These are phyloP conservation scores for Pygmarrhopalites habei DNA, from an alignment of 1,140 invertebrate species.

Conservation along the genomic window DNA sequence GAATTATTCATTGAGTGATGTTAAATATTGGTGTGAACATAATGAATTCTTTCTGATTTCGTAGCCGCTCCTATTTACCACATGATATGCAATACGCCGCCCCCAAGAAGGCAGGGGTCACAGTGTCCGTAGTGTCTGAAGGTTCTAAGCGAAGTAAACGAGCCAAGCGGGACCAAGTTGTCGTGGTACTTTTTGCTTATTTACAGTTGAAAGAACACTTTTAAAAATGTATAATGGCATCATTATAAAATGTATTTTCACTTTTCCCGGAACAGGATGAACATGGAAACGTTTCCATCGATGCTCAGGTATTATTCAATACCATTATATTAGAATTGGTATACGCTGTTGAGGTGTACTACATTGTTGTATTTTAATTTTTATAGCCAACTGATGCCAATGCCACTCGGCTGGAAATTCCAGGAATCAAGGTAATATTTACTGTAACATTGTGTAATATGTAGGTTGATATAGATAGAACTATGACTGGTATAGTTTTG, in stretches of 20 bases:
- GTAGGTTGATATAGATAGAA: no score
- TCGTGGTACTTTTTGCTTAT: slow-evolving; percentile 10
- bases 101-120: slow-evolving; percentile 38
- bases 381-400: slow-evolving; percentile 33
- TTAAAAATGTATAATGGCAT: not conserved
- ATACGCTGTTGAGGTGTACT: no score
- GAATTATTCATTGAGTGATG: no score
- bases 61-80: slow-evolving; percentile 30
- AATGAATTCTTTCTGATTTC: no score
- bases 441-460: no score
- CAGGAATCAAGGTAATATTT: slow-evolving; percentile 27
- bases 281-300: slow-evolving; percentile 40
- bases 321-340: no score
- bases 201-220: not conserved
- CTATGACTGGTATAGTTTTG: no score
- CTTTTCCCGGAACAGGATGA: no score
- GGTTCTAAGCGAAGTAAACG: slow-evolving; percentile 18
- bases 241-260: no score
- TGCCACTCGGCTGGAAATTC: slow-evolving; percentile 33
- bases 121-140: slow-evolving; percentile 33
- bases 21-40: no score
- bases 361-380: not conserved
- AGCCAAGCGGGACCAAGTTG: slow-evolving; percentile 27
- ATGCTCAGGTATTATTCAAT: slow-evolving; percentile 34
- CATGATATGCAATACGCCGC: slow-evolving; percentile 38